Evolutionary conservation across 2,113 vertebrate species (phyloP), one percentile per base, ranked within the genome.

Genomic region (Clarias magur): DNA sequence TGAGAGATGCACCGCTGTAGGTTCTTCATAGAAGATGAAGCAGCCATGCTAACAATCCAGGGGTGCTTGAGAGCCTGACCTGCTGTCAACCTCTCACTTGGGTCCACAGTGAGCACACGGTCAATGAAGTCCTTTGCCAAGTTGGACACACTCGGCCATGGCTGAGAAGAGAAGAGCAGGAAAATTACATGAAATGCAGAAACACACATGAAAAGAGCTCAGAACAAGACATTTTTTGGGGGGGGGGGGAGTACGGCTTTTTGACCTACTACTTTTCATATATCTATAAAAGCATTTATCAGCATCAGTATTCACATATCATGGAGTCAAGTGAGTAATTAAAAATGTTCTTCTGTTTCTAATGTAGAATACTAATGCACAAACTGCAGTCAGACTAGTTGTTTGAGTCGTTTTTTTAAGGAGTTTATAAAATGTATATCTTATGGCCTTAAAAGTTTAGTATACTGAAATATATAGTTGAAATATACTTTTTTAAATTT

Each of bases 51-150:
- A 90, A 99, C 95, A 23, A 99, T 93, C 98, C 98, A 99, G 0
- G 98, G 98, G 91, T 99, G 98, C 92, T 98, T 98, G 85, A 99
- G 92, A 80, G 98, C 97, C 93, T 99, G 98, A 1, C 97, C 94
- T 0, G 98, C 98, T 0, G 96, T 96, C 93, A 99, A 96, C 70
- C 98, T 95, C 92, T 97, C 96, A 0, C 94, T 92, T 56, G 97
- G 96, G 90, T 99, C 98, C 95, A 98, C 98, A 0, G 97, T 98
- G 62, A 99, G 96, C 72, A 99, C 96, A 0, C 97, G 96, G 82
- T 99, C 98, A 13, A 99, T 97, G 93, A 98, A 99, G 93, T 99
- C 98, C 93, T 99, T 99, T 89, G 98, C 98, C 91, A 99, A 92
- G 92, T 99, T 99, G 88, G 98, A 99, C 81, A 99, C 97, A 0